Percentiles rank a stretch among this genome's conserved stretches.
Evolutionary conservation across 1,140 invertebrate genomes (phyloP).

Genomic region (Pogonomyrmex barbatus): DNA sequence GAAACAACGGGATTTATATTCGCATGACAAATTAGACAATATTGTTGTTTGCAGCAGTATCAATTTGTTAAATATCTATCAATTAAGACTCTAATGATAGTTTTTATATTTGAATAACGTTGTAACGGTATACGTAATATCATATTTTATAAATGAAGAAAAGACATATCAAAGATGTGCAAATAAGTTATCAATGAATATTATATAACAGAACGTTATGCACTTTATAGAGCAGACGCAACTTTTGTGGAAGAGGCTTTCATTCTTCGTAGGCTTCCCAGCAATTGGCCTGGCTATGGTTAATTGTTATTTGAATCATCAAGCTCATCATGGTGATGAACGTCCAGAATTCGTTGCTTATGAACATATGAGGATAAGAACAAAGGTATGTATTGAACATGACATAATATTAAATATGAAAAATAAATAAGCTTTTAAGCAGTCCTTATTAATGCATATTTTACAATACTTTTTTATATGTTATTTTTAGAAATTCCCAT

Average conservation of each 20-base stretch:
- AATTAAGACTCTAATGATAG: background rate
- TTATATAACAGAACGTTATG: slow-evolving; percentile 54
- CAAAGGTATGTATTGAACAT: slow-evolving; percentile 59
- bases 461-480: background rate
- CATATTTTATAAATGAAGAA: background rate
- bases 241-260: slow-evolving; percentile 61
- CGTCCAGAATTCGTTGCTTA: slow-evolving; percentile 48
- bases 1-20: background rate
- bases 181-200: background rate
- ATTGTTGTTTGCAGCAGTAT: background rate
- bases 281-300: slow-evolving; percentile 22
- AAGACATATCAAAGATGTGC: background rate
- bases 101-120: background rate
- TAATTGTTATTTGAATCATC: slow-evolving; percentile 58
- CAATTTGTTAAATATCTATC: slow-evolving; percentile 5
- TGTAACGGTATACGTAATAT: background rate
- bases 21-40: background rate
- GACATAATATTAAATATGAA: background rate
- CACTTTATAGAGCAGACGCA: slow-evolving; percentile 39
- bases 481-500: slow-evolving; percentile 85
- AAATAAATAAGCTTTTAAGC: background rate
- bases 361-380: slow-evolving; percentile 67
- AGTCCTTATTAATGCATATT: background rate
- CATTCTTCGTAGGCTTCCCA: slow-evolving; percentile 62
- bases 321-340: background rate